Percentiles rank a stretch among this genome's conserved stretches.
Evolutionary conservation across 2,797 vertebrate genomes (phyloP).

Genomic region (Anisognathus igniventris): DNA sequence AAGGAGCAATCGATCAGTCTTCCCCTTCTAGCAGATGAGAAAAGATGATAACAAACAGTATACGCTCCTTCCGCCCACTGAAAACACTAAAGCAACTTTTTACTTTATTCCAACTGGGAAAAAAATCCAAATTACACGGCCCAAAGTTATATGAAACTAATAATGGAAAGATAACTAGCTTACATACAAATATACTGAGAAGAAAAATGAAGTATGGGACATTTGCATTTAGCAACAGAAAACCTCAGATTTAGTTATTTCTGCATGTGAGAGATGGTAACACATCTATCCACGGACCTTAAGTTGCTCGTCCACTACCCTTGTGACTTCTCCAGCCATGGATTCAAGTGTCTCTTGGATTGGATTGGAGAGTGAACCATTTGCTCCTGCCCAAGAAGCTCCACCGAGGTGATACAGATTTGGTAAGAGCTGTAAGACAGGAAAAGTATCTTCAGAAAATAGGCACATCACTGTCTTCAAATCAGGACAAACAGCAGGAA

Average conservation of each 20-base stretch:
- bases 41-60: not conserved
- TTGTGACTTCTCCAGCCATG: conserved; percentile 94
- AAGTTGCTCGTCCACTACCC: conserved; percentile 92
- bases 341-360: conserved; percentile 95
- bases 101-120: not conserved
- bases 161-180: not conserved
- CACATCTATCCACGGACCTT: conserved; percentile 78
- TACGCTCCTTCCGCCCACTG: not conserved
- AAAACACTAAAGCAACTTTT: not conserved
- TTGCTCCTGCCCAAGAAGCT: conserved; percentile 82
- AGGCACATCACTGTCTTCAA: not conserved
- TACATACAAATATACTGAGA: not conserved
- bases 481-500: not conserved
- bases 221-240: not conserved
- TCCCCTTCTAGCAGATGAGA: not conserved
- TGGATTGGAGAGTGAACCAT: conserved; percentile 81
- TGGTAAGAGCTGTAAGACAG: conserved; percentile 83
- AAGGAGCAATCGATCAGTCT: not conserved
- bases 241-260: not conserved
- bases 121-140: not conserved
- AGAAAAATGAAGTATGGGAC: not conserved
- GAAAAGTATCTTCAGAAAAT: not conserved
- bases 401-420: conserved; percentile 92
- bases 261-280: not conserved
- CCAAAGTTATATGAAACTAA: not conserved